A percentile compares a stretch with the other conserved stretches of the same genome.
phyloP scores from a whole-genome alignment of 2,888 invertebrate genomes.

The Plebejus melissa region DNA sequence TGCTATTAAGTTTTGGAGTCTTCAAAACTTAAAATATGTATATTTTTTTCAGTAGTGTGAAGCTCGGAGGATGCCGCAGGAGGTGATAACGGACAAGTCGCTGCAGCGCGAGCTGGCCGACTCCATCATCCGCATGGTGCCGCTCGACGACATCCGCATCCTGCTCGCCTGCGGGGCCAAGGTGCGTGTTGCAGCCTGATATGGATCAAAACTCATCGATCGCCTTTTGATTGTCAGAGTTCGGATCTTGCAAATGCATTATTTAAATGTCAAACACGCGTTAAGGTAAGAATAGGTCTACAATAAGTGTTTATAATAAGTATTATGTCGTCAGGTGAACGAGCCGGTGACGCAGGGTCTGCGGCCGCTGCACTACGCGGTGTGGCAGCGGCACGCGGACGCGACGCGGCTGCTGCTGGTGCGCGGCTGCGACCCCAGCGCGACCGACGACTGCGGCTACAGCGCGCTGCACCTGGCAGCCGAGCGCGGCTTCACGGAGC shows the following conservation, averaged over 20 bases:
- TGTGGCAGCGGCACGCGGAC: slow-evolving; percentile 90
- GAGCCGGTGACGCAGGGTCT: slow-evolving; percentile 92
- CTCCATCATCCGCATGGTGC: slow-evolving; percentile 92
- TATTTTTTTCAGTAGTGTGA: background rate
- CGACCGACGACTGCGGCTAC: slow-evolving; percentile 93
- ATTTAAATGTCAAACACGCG: too few species aligned
- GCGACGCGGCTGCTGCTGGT: slow-evolving; percentile 89
- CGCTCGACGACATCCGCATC: slow-evolving; percentile 91
- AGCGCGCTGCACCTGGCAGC: slow-evolving; percentile 94
- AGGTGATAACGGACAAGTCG: slow-evolving; percentile 83
- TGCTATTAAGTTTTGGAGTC: too few species aligned
- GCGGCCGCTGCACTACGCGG: slow-evolving; percentile 94
- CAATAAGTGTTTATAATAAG: too few species aligned
- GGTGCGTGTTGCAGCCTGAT: slow-evolving; percentile 50
- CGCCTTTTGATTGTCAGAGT: too few species aligned
- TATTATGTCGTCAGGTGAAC: slow-evolving; percentile 52
- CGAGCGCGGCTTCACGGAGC: slow-evolving; percentile 87
- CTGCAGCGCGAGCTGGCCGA: slow-evolving; percentile 93
- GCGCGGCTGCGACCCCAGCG: slow-evolving; percentile 89
- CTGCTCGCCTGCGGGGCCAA: slow-evolving; percentile 92
- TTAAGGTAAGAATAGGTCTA: too few species aligned
- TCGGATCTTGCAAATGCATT: too few species aligned
- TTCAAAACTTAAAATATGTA: background rate
- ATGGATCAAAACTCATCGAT: too few species aligned
- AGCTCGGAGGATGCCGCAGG: slow-evolving; percentile 81